Conservation (phyloP, 2,888 invertebrate species). For the Xylota sylvarum region DNA sequence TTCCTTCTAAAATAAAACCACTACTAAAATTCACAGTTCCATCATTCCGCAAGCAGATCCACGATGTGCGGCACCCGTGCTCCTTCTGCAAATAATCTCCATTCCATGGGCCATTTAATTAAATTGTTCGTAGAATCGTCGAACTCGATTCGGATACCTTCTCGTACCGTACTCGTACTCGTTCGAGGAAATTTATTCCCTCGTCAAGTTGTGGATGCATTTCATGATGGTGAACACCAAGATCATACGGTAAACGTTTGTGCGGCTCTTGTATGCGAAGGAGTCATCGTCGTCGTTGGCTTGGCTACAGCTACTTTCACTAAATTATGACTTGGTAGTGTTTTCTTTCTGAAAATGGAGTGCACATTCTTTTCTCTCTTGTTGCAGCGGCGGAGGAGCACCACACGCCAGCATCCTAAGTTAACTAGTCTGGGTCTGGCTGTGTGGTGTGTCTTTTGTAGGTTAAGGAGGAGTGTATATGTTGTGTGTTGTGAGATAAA, state of each 20-base stretch:
- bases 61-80: constrained; percentile 24
- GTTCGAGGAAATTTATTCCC: constrained; percentile 65
- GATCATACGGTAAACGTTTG: constrained; percentile 55
- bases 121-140: constrained; percentile 79
- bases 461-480: constrained; percentile 57
- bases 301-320: constrained; percentile 69
- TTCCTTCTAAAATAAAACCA: background rate
- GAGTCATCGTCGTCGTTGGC: constrained; percentile 34
- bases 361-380: constrained; percentile 50
- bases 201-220: constrained; percentile 53
- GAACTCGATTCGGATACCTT: constrained; percentile 61
- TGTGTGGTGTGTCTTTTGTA: constrained; percentile 40
- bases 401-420: constrained; percentile 49
- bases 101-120: constrained; percentile 81
- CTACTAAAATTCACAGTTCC: constrained; percentile 36
- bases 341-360: constrained; percentile 64
- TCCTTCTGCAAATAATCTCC: constrained; percentile 59
- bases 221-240: constrained; percentile 56
- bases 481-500: constrained; percentile 51
- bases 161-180: constrained; percentile 28
- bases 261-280: constrained; percentile 17
- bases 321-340: constrained; percentile 75
- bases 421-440: constrained; percentile 24
- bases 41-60: constrained; percentile 32
- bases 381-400: constrained; percentile 36